Evolutionary conservation across 2,888 invertebrate species (phyloP).

Genomic region (Eubasilissa splendida): DNA sequence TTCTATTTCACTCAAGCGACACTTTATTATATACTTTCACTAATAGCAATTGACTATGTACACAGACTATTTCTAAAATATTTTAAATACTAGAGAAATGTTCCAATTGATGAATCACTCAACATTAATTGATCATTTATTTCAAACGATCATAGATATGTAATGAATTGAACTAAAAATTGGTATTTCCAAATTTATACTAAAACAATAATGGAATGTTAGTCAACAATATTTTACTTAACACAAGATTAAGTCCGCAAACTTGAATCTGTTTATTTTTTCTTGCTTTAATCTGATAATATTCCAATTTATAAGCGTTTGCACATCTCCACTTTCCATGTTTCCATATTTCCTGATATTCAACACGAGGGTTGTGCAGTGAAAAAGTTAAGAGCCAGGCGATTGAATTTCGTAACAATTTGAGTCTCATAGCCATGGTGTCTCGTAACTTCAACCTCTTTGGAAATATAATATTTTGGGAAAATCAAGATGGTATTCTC

Average conservation of each 20-base stretch:
- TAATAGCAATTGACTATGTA: constrained; percentile 29
- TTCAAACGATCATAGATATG: constrained; percentile 30
- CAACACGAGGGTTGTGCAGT: constrained; percentile 41
- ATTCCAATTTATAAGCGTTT: constrained; percentile 66
- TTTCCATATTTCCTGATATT: constrained; percentile 80
- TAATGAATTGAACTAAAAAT: background rate
- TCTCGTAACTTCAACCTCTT: constrained; percentile 2
- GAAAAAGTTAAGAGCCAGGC: constrained; percentile 4
- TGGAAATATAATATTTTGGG: background rate
- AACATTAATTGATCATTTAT: constrained; percentile 34
- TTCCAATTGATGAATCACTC: constrained; percentile 22
- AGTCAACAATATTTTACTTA: background rate
- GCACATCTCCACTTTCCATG: constrained; percentile 85
- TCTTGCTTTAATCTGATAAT: background rate
- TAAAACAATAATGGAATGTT: constrained; percentile 22
- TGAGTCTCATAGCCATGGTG: constrained; percentile 38
- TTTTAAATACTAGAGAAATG: constrained; percentile 16
- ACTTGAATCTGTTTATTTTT: background rate
- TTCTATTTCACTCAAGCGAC: background rate
- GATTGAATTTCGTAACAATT: constrained; percentile 18
- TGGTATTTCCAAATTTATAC: background rate
- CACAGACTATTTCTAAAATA: constrained; percentile 3
- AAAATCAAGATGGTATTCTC: constrained; percentile 37
- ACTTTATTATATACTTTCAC: constrained; percentile 10
- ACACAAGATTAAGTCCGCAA: background rate